These are phyloP conservation scores for Lontra canadensis DNA, from an alignment of 2,113 vertebrate species.

Conservation along the genomic window DNA sequence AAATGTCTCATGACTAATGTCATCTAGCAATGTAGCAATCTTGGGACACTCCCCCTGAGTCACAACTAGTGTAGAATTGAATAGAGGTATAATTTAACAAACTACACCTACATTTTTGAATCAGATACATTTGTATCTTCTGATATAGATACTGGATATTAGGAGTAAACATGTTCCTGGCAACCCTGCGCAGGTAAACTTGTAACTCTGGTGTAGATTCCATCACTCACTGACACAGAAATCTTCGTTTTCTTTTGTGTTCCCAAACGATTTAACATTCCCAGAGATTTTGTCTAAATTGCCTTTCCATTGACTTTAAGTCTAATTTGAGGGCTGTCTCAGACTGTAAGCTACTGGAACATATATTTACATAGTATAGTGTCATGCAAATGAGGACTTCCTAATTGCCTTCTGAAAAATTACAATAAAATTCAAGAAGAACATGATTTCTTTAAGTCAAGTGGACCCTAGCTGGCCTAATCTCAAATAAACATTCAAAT, in stretches of 20 bases:
- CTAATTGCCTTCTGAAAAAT: background rate
- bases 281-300: background rate
- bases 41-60: constrained; percentile 31
- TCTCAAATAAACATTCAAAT: background rate
- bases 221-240: background rate
- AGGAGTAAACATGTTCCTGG: background rate
- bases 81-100: background rate
- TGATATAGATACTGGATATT: background rate
- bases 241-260: background rate
- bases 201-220: background rate
- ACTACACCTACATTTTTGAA: background rate
- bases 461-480: background rate
- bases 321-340: background rate
- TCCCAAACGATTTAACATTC: background rate
- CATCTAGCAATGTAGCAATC: constrained; percentile 35
- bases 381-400: background rate
- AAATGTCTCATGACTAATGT: constrained; percentile 54
- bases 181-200: background rate
- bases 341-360: background rate
- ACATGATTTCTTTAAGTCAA: background rate
- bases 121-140: background rate
- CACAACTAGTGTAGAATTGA: background rate
- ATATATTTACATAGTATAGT: background rate
- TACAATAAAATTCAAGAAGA: background rate
- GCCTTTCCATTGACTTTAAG: background rate